Evolutionary conservation across 2,888 invertebrate species (phyloP), one percentile per base, ranked within the genome.

Genomic region (Scaptomyza parva): DNA sequence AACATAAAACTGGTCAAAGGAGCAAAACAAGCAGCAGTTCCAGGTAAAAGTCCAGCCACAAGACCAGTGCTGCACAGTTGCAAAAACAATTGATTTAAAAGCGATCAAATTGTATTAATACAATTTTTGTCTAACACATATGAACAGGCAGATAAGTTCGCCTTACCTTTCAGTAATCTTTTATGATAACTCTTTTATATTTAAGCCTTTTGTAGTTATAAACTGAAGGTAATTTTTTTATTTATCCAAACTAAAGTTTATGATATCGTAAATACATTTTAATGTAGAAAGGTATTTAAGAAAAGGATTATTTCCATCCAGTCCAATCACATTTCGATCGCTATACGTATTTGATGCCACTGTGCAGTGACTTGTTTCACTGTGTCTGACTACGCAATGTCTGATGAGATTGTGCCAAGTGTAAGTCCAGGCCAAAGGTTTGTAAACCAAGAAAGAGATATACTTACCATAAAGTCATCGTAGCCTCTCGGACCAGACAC

Each of bases 1-100:
- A 54, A 61, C 75, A 60, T 59, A 76, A 65, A 63, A 39, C 76
- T 51, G 64, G 58, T 63, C 67, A 76, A 70, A 64, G 76, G 70
- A 71, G 51, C 57, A 61, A 65, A 48, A 50, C 65, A 48, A 48
- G 44, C 70, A 60, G 45, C 53, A 51, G 76, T 24, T 53, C 67
- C 82, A 82, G 82, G 82, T 82, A 82, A 82, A 70, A 86, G 78
- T 66, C 70, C 65, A 85, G 86, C 52, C 72, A 55, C 63, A 70
- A 76, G 50, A 58, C 11, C 60, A 57, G 40, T 22, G 50, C 61
- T 51, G 71, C 71, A 74, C 63, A 65, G 26, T 67, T 69, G 60
- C 14, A 18, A 11, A 57, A 9, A 59, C 55, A 72, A 52, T 45
- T 41, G 44, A 66, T 70, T 39, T 3, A 12, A 35, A 57, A 35